A percentile compares a stretch with the other conserved stretches of the same genome.
These are phyloP conservation scores for Thunnus albacares DNA, from an alignment of 2,797 vertebrate species.

Conservation along the genomic window DNA sequence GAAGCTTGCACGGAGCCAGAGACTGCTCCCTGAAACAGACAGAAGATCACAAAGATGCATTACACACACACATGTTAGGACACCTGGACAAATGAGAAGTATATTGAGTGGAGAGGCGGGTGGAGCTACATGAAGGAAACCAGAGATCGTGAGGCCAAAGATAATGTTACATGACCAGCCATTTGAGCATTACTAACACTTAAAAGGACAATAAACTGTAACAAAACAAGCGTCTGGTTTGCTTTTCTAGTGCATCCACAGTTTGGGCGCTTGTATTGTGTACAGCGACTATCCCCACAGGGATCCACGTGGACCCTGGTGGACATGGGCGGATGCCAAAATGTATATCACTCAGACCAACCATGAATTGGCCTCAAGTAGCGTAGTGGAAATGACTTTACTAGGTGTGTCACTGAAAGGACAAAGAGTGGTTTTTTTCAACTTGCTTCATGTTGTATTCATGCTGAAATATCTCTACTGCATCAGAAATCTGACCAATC, in stretches of 20 bases:
- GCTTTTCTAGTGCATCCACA: neutral
- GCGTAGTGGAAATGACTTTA: no score
- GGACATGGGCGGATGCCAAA: no score
- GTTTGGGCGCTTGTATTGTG: no score
- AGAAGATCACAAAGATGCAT: neutral
- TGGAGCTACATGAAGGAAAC: neutral
- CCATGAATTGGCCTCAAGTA: neutral
- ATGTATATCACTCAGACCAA: no score
- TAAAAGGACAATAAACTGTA: neutral
- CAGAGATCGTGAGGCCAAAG: neutral
- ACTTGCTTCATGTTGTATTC: no score
- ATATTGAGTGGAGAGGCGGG: neutral
- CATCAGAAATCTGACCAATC: neutral
- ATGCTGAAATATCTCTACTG: no score
- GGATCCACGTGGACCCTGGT: no score
- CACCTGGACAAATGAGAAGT: neutral
- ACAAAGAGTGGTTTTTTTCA: no score
- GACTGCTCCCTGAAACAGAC: constrained; percentile 92
- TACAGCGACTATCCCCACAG: neutral
- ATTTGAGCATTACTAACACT: neutral
- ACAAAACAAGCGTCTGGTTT: neutral
- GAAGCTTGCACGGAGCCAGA: constrained; percentile 98
- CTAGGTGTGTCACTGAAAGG: no score
- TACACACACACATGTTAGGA: neutral
- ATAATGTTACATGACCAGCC: neutral